phyloP scores from a whole-genome alignment of 2,113 vertebrate genomes.

The Salvelinus fontinalis region DNA sequence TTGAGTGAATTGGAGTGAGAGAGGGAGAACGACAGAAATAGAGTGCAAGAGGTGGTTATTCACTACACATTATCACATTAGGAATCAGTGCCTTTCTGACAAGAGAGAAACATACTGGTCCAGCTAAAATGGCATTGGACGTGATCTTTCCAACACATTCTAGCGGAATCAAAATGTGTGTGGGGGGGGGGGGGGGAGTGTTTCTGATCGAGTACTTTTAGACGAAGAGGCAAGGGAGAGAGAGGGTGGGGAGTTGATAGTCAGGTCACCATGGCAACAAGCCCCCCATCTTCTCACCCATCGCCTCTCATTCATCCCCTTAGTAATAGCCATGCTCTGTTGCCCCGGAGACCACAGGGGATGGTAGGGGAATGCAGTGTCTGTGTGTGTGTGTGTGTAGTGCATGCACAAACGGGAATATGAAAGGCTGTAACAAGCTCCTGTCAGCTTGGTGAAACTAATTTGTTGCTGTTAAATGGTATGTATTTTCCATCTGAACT shows the following conservation, averaged over 20 bases:
- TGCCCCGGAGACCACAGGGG: slow-evolving; percentile 66
- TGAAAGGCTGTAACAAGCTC: slow-evolving; percentile 14
- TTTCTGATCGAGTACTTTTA: neutral
- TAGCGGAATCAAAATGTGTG: neutral
- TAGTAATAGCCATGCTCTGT: slow-evolving; percentile 68
- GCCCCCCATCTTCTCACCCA: slow-evolving; percentile 38
- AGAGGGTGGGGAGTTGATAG: slow-evolving; percentile 49
- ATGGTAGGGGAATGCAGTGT: slow-evolving; percentile 63
- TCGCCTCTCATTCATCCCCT: slow-evolving; percentile 72
- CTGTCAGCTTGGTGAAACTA: neutral
- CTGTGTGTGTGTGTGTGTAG: slow-evolving; percentile 24
- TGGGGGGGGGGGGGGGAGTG: neutral
- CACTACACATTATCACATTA: slow-evolving; percentile 43
- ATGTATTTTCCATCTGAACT: neutral
- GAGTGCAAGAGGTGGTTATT: slow-evolving; percentile 32
- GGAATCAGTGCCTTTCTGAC: neutral
- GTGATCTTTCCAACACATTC: neutral
- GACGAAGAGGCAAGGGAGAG: neutral
- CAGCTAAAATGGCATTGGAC: neutral
- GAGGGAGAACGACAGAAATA: slow-evolving; percentile 30
- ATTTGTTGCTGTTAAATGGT: neutral
- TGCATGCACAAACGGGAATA: slow-evolving; percentile 4
- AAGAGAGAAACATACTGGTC: neutral
- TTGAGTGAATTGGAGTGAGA: neutral
- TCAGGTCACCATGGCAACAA: slow-evolving; percentile 47